Conservation (phyloP, 2,113 vertebrate genomes). For the Sphaerodactylus townsendi region DNA sequence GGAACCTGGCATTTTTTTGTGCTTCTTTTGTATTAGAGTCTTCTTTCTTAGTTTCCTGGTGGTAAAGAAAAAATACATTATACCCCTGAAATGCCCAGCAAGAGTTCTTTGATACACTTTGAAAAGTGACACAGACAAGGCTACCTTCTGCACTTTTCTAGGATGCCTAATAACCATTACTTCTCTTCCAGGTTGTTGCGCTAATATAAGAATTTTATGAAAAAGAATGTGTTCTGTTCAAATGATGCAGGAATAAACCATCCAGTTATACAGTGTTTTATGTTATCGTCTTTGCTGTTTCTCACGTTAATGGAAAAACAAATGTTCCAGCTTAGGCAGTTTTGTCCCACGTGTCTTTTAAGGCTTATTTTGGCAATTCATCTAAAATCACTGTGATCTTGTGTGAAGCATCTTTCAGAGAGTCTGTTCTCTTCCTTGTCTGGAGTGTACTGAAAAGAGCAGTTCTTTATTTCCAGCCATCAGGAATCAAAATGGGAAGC, state of each 20-base stretch:
- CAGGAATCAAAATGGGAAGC: slow-evolving; percentile 52
- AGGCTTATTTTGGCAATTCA: slow-evolving; percentile 54
- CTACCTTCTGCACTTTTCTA: not conserved
- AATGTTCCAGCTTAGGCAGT: slow-evolving; percentile 56
- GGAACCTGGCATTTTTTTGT: no score
- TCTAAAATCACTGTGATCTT: slow-evolving; percentile 45
- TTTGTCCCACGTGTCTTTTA: slow-evolving; percentile 58
- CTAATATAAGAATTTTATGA: fast-evolving
- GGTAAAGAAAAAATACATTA: no score
- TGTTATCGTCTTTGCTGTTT: slow-evolving; percentile 41
- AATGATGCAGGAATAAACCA: slow-evolving; percentile 17
- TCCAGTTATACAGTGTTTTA: slow-evolving; percentile 33
- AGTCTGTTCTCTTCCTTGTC: slow-evolving; percentile 26
- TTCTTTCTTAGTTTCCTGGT: no score
- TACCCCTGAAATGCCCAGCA: no score
- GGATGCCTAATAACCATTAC: not conserved
- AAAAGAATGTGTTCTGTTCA: not conserved
- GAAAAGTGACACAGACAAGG: no score
- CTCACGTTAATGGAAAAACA: slow-evolving; percentile 57
- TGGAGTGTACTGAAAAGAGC: not conserved
- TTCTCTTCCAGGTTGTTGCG: not conserved
- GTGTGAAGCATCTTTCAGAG: slow-evolving; percentile 22
- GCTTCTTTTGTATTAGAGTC: no score
- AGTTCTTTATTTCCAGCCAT: slow-evolving; percentile 48
- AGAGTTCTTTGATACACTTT: no score